Evolutionary conservation across 2,888 invertebrate species (phyloP).

Genomic region (Rhabditophanes sp.): DNA sequence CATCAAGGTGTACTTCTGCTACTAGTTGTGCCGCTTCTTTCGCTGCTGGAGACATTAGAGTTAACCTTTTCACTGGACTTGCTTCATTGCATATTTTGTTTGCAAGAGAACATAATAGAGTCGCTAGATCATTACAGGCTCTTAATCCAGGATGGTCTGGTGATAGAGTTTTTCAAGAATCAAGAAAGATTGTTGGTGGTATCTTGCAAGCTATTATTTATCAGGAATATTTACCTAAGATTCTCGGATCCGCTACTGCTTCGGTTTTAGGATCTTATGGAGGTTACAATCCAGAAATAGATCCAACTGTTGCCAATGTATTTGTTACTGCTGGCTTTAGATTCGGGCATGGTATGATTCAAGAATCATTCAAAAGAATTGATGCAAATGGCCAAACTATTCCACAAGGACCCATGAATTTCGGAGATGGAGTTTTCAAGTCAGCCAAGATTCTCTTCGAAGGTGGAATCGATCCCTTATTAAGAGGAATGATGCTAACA

Average conservation of each 20-base stretch:
- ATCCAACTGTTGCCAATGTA: slow-evolving; percentile 77
- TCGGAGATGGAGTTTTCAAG: slow-evolving; percentile 85
- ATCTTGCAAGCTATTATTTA: slow-evolving; percentile 47
- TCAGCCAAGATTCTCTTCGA: slow-evolving; percentile 86
- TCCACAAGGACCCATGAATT: slow-evolving; percentile 68
- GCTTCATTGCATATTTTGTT: slow-evolving; percentile 53
- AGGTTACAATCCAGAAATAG: slow-evolving; percentile 64
- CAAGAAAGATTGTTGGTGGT: slow-evolving; percentile 67
- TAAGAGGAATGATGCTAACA: slow-evolving; percentile 37
- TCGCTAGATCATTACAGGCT: slow-evolving; percentile 60
- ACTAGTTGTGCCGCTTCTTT: slow-evolving; percentile 32
- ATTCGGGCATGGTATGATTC: slow-evolving; percentile 89
- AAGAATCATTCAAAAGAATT: slow-evolving; percentile 62
- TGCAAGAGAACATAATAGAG: slow-evolving; percentile 81
- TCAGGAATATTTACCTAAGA: slow-evolving; percentile 71
- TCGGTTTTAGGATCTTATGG: slow-evolving; percentile 60
- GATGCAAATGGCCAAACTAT: slow-evolving; percentile 65
- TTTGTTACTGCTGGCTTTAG: slow-evolving; percentile 84
- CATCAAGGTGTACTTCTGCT: not conserved
- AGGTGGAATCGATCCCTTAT: slow-evolving; percentile 37
- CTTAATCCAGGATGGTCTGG: slow-evolving; percentile 73
- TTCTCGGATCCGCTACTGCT: slow-evolving; percentile 63
- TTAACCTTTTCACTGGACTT: slow-evolving; percentile 46
- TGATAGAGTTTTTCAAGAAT: slow-evolving; percentile 68
- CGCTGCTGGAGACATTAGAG: slow-evolving; percentile 43